A percentile compares a stretch with the other conserved stretches of the same genome.
phyloP scores from a whole-genome alignment of 2,888 invertebrate genomes.

The Ophion ellenae region DNA sequence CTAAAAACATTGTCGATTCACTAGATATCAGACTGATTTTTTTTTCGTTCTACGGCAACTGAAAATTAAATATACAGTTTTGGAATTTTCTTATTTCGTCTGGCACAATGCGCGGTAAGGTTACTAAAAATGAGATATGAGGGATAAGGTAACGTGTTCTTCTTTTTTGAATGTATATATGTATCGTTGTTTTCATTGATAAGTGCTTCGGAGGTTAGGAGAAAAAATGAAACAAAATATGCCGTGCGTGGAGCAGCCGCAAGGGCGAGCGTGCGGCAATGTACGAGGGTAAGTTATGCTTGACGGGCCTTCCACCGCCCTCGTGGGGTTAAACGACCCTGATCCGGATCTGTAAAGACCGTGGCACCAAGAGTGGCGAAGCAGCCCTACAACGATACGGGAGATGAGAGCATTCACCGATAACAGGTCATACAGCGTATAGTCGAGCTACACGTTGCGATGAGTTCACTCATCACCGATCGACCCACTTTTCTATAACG shows the following conservation, averaged over 20 bases:
- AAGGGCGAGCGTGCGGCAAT: conserved; percentile 38
- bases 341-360: conserved; percentile 64
- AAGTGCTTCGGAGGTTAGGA: neutral
- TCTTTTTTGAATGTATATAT: neutral
- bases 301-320: conserved; percentile 37
- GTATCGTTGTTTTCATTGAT: conserved; percentile 12
- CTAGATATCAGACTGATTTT: neutral
- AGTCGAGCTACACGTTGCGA: conserved; percentile 28
- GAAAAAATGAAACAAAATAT: conserved; percentile 14
- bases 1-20: neutral
- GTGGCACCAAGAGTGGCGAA: conserved; percentile 48
- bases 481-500: conserved; percentile 67
- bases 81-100: neutral
- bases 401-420: conserved; percentile 59
- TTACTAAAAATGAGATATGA: neutral
- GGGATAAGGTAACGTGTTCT: neutral
- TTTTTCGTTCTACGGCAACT: neutral
- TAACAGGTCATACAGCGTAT: conserved; percentile 47
- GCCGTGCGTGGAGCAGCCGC: conserved; percentile 1
- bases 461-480: conserved; percentile 56
- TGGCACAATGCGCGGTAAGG: neutral
- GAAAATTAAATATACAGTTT: neutral
- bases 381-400: conserved; percentile 47
- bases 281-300: conserved; percentile 26
- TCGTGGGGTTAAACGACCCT: conserved; percentile 61